phyloP scores from a whole-genome alignment of 2,888 invertebrate genomes.

The Dexiosoma caninum region DNA sequence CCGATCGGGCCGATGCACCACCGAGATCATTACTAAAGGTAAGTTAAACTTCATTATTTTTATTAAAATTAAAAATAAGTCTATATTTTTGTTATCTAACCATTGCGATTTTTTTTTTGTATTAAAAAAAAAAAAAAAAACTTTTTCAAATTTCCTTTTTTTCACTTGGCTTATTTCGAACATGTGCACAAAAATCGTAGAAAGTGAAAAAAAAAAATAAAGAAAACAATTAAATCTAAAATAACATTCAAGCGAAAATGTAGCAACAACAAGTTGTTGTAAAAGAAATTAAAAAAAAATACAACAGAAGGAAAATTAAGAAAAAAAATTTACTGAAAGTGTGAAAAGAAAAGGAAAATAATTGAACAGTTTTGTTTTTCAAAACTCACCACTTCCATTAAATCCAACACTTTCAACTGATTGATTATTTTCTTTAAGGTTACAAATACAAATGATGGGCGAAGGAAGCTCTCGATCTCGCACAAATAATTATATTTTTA shows the following conservation, averaged over 20 bases:
- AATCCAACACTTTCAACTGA: neutral
- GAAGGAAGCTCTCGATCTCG: neutral
- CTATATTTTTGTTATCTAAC: constrained; percentile 49
- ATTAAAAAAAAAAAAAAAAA: constrained; percentile 27
- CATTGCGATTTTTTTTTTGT: constrained; percentile 27
- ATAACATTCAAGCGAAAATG: constrained; percentile 13
- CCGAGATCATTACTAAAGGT: constrained; percentile 73
- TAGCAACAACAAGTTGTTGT: constrained; percentile 60
- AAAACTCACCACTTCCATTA: constrained; percentile 6
- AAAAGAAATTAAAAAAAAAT: constrained; percentile 24
- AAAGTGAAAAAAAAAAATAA: neutral
- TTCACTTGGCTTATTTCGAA: neutral
- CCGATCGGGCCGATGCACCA: constrained; percentile 69
- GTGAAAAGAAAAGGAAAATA: constrained; percentile 42
- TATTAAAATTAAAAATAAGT: neutral
- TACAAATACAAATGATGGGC: constrained; percentile 3
- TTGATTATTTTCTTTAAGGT: constrained; percentile 31
- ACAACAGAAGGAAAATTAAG: constrained; percentile 27
- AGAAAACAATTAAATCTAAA: constrained; percentile 21
- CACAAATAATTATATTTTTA: too few species aligned
- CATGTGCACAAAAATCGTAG: constrained; percentile 32
- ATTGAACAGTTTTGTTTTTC: constrained; percentile 25
- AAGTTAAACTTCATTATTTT: constrained; percentile 46
- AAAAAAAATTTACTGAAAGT: constrained; percentile 37
- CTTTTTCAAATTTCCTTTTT: constrained; percentile 5